Evolutionary conservation across 2,888 invertebrate genomes (phyloP).

Genomic region (Dioctria rufipes): DNA sequence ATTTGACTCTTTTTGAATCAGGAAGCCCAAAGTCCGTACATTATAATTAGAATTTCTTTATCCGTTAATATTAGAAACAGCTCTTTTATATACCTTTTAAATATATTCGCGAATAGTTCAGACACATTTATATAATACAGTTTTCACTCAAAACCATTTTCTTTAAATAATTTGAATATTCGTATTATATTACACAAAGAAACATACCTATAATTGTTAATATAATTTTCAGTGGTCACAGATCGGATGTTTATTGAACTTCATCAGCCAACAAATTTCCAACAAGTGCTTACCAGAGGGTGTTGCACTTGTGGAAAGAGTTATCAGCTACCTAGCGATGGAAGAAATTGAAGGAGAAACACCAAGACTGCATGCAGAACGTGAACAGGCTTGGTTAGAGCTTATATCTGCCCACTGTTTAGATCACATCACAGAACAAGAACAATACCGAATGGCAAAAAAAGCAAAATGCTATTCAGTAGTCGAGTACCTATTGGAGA

Average conservation of each 20-base stretch:
- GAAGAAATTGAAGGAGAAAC: constrained; percentile 69
- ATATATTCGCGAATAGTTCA: too few relatives aligned
- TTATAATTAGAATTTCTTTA: too few relatives aligned
- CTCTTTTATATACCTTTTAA: too few relatives aligned
- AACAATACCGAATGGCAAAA: constrained; percentile 76
- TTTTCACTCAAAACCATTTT: too few relatives aligned
- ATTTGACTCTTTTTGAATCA: too few relatives aligned
- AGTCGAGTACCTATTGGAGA: constrained; percentile 80
- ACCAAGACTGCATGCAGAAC: constrained; percentile 75
- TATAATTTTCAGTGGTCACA: constrained; percentile 67
- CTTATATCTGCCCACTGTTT: constrained; percentile 77
- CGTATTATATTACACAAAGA: too few relatives aligned
- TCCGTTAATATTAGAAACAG: too few relatives aligned
- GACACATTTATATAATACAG: too few relatives aligned
- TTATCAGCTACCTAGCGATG: constrained; percentile 76
- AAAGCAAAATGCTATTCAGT: constrained; percentile 80
- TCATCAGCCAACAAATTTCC: constrained; percentile 78
- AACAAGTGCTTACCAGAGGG: constrained; percentile 69
- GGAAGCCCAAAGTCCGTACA: too few relatives aligned
- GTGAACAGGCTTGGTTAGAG: constrained; percentile 83
- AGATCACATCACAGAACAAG: constrained; percentile 74
- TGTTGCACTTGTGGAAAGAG: constrained; percentile 74
- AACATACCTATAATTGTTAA: not conserved
- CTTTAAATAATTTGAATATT: too few relatives aligned
- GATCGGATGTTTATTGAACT: constrained; percentile 77